Conservation (phyloP, 1,140 invertebrate species). For the Megalopta genalis region DNA sequence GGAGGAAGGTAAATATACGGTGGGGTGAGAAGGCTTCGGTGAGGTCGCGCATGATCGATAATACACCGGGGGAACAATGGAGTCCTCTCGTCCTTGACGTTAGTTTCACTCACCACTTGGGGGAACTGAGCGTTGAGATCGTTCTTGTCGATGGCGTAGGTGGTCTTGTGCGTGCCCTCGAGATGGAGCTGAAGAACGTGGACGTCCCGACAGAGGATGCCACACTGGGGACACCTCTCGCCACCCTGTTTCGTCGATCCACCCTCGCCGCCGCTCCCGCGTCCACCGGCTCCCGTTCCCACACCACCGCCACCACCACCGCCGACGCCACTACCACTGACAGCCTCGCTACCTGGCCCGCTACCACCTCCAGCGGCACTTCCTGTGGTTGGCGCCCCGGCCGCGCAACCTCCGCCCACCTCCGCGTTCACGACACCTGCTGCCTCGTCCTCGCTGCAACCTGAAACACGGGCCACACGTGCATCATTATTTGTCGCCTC, state of each 20-base stretch:
- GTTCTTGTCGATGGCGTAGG: slow-evolving; percentile 75
- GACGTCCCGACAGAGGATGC: slow-evolving; percentile 75
- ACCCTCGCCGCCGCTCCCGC: slow-evolving; percentile 47
- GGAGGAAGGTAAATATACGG: background rate
- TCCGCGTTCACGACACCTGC: slow-evolving; percentile 74
- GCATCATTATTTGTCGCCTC: slow-evolving; percentile 40
- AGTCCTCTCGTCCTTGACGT: slow-evolving; percentile 58
- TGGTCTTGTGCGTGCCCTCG: slow-evolving; percentile 77
- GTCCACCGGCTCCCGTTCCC: slow-evolving; percentile 51
- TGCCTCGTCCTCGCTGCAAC: slow-evolving; percentile 78
- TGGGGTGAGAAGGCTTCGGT: background rate
- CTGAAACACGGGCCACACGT: slow-evolving; percentile 68
- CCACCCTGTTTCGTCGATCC: slow-evolving; percentile 66
- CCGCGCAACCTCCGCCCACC: slow-evolving; percentile 74
- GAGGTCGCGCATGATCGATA: slow-evolving; percentile 40
- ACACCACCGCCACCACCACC: slow-evolving; percentile 47
- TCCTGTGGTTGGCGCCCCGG: slow-evolving; percentile 69
- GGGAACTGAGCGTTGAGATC: slow-evolving; percentile 78
- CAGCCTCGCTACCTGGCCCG: slow-evolving; percentile 49
- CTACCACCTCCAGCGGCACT: slow-evolving; percentile 60
- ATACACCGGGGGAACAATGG: slow-evolving; percentile 38
- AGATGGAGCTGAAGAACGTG: slow-evolving; percentile 77
- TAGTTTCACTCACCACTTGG: slow-evolving; percentile 77
- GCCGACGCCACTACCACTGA: slow-evolving; percentile 38
- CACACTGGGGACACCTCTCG: slow-evolving; percentile 77